Percentiles rank a stretch among this genome's conserved stretches.
Evolutionary conservation across 1,140 invertebrate species (phyloP).

Genomic region (Drosophila santomea): DNA sequence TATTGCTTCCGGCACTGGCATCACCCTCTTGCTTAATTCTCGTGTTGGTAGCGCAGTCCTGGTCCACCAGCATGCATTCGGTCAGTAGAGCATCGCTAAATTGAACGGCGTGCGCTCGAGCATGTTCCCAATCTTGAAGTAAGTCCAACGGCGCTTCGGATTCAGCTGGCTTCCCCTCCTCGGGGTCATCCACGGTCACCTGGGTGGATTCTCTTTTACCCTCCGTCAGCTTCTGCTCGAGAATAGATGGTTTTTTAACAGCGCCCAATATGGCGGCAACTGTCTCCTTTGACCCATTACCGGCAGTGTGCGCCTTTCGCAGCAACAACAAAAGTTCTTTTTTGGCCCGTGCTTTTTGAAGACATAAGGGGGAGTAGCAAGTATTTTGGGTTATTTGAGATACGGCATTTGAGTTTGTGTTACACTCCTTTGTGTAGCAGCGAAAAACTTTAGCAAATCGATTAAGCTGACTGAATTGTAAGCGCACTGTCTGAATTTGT

Average conservation of each 20-base stretch:
- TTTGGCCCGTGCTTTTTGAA: constrained; percentile 89
- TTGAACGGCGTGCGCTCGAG: constrained; percentile 56
- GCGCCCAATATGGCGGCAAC: constrained; percentile 83
- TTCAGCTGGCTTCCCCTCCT: constrained; percentile 58
- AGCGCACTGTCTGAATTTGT: constrained; percentile 88
- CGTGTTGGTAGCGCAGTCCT: neutral
- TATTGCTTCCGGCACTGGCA: constrained; percentile 15
- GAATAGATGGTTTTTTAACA: constrained; percentile 85
- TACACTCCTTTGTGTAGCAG: constrained; percentile 90
- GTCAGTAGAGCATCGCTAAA: constrained; percentile 56
- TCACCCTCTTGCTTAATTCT: constrained; percentile 55
- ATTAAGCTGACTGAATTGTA: constrained; percentile 88
- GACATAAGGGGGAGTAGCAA: constrained; percentile 92
- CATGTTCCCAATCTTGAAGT: constrained; percentile 76
- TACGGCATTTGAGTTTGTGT: constrained; percentile 86
- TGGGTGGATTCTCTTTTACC: constrained; percentile 69
- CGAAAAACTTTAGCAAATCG: constrained; percentile 88
- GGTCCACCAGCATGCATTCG: constrained; percentile 47
- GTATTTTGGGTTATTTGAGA: constrained; percentile 86
- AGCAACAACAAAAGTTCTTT: constrained; percentile 88
- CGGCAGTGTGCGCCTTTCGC: constrained; percentile 87
- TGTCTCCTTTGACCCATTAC: constrained; percentile 83
- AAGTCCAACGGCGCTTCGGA: constrained; percentile 78
- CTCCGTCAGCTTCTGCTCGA: constrained; percentile 85
- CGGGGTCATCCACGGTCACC: constrained; percentile 72